Conservation (phyloP, 1,140 invertebrate genomes). For the Andricus grossulariae region DNA sequence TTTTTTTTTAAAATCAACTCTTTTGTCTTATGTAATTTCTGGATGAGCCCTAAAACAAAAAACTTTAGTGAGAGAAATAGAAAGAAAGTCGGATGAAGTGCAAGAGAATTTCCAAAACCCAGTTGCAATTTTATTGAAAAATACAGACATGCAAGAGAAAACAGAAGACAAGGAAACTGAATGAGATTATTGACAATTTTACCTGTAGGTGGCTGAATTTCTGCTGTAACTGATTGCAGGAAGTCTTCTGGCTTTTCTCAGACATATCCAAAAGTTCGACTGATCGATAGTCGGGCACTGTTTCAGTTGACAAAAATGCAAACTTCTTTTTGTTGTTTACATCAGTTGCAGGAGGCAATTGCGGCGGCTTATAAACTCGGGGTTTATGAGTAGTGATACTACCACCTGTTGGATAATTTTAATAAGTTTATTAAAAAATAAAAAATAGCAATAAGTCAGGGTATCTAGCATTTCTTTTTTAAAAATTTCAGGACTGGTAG, state of each 20-base stretch:
- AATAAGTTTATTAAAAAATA: no score
- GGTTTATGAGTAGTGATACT: constrained; percentile 85
- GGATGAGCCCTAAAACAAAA: no score
- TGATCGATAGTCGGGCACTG: constrained; percentile 88
- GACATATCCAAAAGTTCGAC: constrained; percentile 76
- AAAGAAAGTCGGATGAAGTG: not conserved
- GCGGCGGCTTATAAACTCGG: constrained; percentile 78
- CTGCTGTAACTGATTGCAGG: constrained; percentile 83
- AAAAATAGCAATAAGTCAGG: no score
- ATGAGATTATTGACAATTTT: constrained; percentile 33
- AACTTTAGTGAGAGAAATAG: no score
- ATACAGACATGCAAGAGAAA: constrained; percentile 8
- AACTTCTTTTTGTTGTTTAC: constrained; percentile 90
- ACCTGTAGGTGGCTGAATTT: constrained; percentile 82
- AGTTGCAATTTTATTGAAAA: constrained; percentile 7
- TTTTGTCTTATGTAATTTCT: no score
- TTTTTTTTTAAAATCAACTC: no score
- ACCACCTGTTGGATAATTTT: constrained; percentile 73
- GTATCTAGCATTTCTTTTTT: no score
- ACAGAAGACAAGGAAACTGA: not conserved
- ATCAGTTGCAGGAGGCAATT: constrained; percentile 75
- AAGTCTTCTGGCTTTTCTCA: constrained; percentile 85
- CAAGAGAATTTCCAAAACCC: not conserved
- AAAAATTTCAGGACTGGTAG: no score
- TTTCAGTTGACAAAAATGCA: constrained; percentile 88